These are phyloP conservation scores for Sus cebifrons DNA, from an alignment of 2,797 vertebrate species.

Conservation along the genomic window DNA sequence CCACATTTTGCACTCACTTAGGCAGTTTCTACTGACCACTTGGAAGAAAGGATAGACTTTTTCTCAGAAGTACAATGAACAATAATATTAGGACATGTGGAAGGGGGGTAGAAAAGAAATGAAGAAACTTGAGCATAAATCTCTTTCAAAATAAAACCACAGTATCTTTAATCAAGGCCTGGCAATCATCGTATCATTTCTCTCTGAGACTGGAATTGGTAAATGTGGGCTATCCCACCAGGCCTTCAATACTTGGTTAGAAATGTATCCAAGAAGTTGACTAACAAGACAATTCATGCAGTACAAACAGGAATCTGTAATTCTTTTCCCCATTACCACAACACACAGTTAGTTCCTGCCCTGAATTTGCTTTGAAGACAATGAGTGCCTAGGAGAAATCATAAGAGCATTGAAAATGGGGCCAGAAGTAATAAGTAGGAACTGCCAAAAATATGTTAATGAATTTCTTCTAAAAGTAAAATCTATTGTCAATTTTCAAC, in stretches of 20 bases:
- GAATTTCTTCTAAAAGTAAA: constrained; percentile 70
- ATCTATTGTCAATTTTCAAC: constrained; percentile 58
- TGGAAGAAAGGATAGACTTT: constrained; percentile 18
- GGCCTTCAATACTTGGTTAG: constrained; percentile 77
- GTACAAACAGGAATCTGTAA: constrained; percentile 78
- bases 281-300: constrained; percentile 79
- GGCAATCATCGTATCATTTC: constrained; percentile 69
- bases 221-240: constrained; percentile 79
- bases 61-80: constrained; percentile 51
- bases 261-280: constrained; percentile 83
- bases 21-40: not conserved
- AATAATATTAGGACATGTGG: constrained; percentile 8
- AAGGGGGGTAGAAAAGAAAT: constrained; percentile 64
- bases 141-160: constrained; percentile 81
- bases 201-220: constrained; percentile 70
- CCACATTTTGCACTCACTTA: constrained; percentile 30
- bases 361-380: constrained; percentile 82
- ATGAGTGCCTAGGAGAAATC: constrained; percentile 69
- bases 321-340: constrained; percentile 76
- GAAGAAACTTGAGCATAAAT: constrained; percentile 68
- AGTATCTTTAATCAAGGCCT: constrained; percentile 83
- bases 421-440: constrained; percentile 69
- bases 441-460: constrained; percentile 62
- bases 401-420: constrained; percentile 47
- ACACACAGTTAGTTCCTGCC: constrained; percentile 71